Conservation (phyloP, 2,113 vertebrate genomes). For the Chionomys nivalis region DNA sequence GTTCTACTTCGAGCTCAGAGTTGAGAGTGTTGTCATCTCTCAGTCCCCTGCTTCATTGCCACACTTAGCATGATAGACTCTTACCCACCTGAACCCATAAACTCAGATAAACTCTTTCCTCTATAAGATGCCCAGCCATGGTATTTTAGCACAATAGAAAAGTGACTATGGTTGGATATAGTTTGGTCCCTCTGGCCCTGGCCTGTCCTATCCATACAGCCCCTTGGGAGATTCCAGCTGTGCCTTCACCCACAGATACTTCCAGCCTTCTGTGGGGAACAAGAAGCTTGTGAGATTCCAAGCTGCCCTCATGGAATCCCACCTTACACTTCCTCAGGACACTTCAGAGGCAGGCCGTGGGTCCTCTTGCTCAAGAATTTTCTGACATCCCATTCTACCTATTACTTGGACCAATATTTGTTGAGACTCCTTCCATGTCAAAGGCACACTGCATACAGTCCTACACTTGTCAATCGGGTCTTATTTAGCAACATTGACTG, state of each 20-base stretch:
- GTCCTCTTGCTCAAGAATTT: neutral
- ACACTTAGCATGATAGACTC: neutral
- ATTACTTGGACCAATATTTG: neutral
- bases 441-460: neutral
- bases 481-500: neutral
- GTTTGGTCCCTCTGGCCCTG: neutral
- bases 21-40: neutral
- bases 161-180: neutral
- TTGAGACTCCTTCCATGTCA: neutral
- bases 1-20: neutral
- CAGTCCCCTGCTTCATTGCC: neutral
- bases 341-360: neutral
- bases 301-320: neutral
- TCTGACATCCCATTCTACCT: neutral
- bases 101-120: neutral
- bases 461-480: neutral
- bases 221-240: neutral
- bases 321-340: neutral
- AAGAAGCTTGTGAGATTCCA: neutral
- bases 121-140: neutral
- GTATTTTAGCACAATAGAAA: neutral
- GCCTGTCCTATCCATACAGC: fast-evolving
- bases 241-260: neutral
- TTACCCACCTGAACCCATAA: neutral
- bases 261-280: neutral